phyloP scores from a whole-genome alignment of 2,888 invertebrate species.

The Dryadula phaetusa region DNA sequence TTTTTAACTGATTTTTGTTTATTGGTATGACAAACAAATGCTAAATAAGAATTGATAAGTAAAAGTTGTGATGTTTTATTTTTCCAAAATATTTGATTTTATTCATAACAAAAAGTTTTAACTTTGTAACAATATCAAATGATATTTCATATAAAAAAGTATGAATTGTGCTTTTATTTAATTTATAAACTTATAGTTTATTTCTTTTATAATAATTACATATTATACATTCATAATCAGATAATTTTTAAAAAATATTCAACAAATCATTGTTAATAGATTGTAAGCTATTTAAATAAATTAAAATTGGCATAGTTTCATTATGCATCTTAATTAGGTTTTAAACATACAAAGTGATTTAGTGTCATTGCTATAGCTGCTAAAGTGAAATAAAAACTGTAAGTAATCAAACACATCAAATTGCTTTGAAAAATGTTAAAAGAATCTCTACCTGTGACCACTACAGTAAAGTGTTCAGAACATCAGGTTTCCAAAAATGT shows the following conservation, averaged over 20 bases:
- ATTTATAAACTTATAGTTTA: neutral
- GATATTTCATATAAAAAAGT: neutral
- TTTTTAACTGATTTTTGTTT: no score
- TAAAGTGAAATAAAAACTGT: neutral
- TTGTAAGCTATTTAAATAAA: neutral
- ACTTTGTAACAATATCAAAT: neutral
- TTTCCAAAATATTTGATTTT: no score
- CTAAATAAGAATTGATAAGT: no score
- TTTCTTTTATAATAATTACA: neutral
- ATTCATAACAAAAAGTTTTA: no score
- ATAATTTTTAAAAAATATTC: neutral
- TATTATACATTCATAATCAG: neutral
- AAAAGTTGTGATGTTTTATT: no score
- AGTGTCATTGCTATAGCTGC: neutral
- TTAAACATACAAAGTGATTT: neutral
- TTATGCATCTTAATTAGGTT: neutral
- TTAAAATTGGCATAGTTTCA: slow-evolving; percentile 18
- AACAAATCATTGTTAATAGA: neutral
- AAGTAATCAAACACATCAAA: no score
- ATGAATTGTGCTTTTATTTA: neutral
- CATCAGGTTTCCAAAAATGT: no score
- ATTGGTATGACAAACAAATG: no score
- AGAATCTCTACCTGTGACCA: no score
- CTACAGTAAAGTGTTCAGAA: no score
- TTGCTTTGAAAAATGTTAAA: no score